Base-by-base conservation (phyloP, 1,140 invertebrate genomes). In the Phymastichus coffea region DNA sequence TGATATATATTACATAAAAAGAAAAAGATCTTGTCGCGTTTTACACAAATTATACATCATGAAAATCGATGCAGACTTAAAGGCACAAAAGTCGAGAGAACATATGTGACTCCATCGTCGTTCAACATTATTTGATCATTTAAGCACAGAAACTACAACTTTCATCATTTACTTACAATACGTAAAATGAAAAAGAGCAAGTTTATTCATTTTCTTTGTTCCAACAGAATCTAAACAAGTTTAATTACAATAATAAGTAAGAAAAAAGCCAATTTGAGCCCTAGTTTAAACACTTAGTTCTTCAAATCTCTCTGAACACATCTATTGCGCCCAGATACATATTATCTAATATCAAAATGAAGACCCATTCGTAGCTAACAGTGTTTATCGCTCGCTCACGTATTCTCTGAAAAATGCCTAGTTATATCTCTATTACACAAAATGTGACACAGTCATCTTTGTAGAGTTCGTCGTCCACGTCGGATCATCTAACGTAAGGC, bases 251-350 rank as follows among this genome's bases (percentile, higher is more conserved):
- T 49, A 58, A n/a, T 12, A 46, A 56, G 30, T 52, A 57, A 59
- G 38, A 64, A 64, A 70, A 69, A 73, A 77, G 65, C 68, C 68
- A 66, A 72, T 72, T 57, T 63, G 61, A 71, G 68, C 66, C 68
- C 73, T 77, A 78, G 63, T 67, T n/a, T n/a, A n/a, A 60, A 65
- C 66, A 65, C 51, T 65, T 61, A 30, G 55, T 33, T 64, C 56
- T 65, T 60, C 60, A 52, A 37, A 66, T 63, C 60, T 83, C 82
- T 83, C 82, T 82, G 74, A 84, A 84, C 55, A 83, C 79, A 68
- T 84, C 82, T 66, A 83, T 81, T 48, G 81, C 81, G 57, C 78
- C 81, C 75, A 83, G 74, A 79, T 84, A 84, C 82, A 84, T 84
- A 77, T 76, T 82, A 84, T 74, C 81, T 82, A 77, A 71, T 65